Conservation (phyloP, 2,797 vertebrate species). For the Danio choprae region DNA sequence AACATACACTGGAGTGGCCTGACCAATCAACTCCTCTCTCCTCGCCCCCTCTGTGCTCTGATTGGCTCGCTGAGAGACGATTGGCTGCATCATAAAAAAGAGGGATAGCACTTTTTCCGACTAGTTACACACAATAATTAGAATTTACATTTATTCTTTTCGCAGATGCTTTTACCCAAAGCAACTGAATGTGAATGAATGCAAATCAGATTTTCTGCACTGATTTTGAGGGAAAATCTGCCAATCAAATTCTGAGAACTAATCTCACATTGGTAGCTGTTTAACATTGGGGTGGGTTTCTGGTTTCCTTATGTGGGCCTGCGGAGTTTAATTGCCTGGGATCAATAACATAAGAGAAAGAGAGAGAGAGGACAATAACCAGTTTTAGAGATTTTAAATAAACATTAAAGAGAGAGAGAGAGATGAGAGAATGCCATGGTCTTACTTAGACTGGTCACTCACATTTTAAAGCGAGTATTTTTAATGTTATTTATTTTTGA, state of each 20-base stretch:
- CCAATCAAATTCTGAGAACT: background rate
- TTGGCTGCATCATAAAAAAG: constrained; percentile 64
- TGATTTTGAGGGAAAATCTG: constrained; percentile 12
- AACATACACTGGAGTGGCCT: constrained; percentile 78
- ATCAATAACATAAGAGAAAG: constrained; percentile 32
- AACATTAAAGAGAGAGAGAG: constrained; percentile 45
- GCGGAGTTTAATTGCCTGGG: constrained; percentile 61
- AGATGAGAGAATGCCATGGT: constrained; percentile 56
- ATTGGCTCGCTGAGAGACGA: constrained; percentile 70
- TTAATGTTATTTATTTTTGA: constrained; percentile 84
- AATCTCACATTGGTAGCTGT: background rate
- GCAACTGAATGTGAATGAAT: background rate
- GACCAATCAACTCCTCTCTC: constrained; percentile 63
- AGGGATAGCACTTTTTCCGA: constrained; percentile 65
- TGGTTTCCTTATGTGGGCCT: constrained; percentile 3
- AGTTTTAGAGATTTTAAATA: constrained; percentile 52
- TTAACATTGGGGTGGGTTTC: background rate
- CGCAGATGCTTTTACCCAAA: background rate
- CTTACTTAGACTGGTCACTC: constrained; percentile 68
- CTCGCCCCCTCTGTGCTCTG: constrained; percentile 67
- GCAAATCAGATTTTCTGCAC: background rate
- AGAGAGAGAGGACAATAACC: constrained; percentile 65
- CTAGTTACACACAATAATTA: constrained; percentile 19
- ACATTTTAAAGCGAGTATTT: constrained; percentile 75
- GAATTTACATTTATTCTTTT: background rate